These are phyloP conservation scores for Stichopus chloronotus DNA, from an alignment of 35 echinoderm and acorn worm species.

Conservation along the genomic window DNA sequence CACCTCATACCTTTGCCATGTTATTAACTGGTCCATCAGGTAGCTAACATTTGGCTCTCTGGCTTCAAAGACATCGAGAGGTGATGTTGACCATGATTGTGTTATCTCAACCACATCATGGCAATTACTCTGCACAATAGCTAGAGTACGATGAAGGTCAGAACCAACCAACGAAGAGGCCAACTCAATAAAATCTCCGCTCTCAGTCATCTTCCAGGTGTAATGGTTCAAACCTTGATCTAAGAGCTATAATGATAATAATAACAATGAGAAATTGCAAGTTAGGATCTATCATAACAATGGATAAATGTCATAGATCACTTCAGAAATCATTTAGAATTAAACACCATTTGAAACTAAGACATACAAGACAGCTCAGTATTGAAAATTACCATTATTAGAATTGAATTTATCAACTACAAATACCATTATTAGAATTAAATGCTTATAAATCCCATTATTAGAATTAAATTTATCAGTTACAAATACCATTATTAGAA, in stretches of 20 bases:
- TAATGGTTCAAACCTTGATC: slow-evolving; percentile 97
- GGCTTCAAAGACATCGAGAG: slow-evolving; percentile 88
- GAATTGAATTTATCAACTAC: too few relatives aligned
- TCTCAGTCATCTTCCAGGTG: slow-evolving; percentile 99
- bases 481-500: too few relatives aligned
- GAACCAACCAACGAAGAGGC: slow-evolving; percentile 88
- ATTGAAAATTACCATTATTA: too few relatives aligned
- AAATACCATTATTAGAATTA: too few relatives aligned
- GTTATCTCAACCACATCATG: slow-evolving; percentile 94
- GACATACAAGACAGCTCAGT: too few relatives aligned
- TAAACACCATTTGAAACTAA: too few relatives aligned
- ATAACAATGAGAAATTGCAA: neutral
- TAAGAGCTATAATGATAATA: slow-evolving; percentile 64
- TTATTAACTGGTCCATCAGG: slow-evolving; percentile 79
- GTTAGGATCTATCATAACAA: neutral
- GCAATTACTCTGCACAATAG: slow-evolving; percentile 96
- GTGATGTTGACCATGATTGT: slow-evolving; percentile 86
- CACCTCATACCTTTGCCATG: slow-evolving; percentile 81
- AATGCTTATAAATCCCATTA: too few relatives aligned
- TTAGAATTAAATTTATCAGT: too few relatives aligned
- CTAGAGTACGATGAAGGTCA: slow-evolving; percentile 93
- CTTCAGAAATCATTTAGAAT: too few relatives aligned
- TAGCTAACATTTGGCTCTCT: slow-evolving; percentile 74
- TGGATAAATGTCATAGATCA: too few relatives aligned
- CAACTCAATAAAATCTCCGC: slow-evolving; percentile 97